These are phyloP conservation scores for Papilio protenor DNA, from an alignment of 2,888 invertebrate genomes.

Conservation along the genomic window DNA sequence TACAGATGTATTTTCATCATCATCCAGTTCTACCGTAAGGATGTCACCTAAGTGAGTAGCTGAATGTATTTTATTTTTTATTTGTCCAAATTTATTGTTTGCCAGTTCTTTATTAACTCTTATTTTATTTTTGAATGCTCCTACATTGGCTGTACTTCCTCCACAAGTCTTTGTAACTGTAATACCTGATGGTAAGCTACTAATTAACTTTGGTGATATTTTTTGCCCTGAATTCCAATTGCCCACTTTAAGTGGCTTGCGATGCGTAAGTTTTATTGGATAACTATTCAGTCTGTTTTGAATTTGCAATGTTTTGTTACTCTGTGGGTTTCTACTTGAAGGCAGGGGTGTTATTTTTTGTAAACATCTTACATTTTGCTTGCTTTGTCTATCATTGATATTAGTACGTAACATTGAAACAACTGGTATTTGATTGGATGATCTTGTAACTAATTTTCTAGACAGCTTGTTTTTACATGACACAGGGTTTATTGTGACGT, in stretches of 20 bases:
- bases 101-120: slow-evolving; percentile 10
- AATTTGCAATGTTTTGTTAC: slow-evolving; percentile 44
- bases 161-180: slow-evolving; percentile 62
- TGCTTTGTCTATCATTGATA: slow-evolving; percentile 52
- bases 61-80: slow-evolving; percentile 36
- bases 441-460: neutral
- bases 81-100: slow-evolving; percentile 45
- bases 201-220: slow-evolving; percentile 50
- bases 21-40: slow-evolving; percentile 72
- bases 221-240: slow-evolving; percentile 44
- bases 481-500: slow-evolving; percentile 63
- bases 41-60: slow-evolving; percentile 49
- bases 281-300: slow-evolving; percentile 49
- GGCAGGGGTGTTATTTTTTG: slow-evolving; percentile 43
- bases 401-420: slow-evolving; percentile 48
- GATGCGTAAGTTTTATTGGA: slow-evolving; percentile 51
- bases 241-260: slow-evolving; percentile 37
- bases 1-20: slow-evolving; percentile 61
- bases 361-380: slow-evolving; percentile 51
- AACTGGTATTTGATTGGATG: slow-evolving; percentile 46
- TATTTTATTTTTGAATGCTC: slow-evolving; percentile 5
- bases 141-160: neutral
- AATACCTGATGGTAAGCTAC: slow-evolving; percentile 66
- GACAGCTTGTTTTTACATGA: slow-evolving; percentile 45
- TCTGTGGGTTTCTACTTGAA: slow-evolving; percentile 38